A percentile compares a stretch with the other conserved stretches of the same genome.
These are phyloP conservation scores for Clytia hemisphaerica DNA, from an alignment of 30 jellyfish, hydroid and myxozoan species.

Conservation along the genomic window DNA sequence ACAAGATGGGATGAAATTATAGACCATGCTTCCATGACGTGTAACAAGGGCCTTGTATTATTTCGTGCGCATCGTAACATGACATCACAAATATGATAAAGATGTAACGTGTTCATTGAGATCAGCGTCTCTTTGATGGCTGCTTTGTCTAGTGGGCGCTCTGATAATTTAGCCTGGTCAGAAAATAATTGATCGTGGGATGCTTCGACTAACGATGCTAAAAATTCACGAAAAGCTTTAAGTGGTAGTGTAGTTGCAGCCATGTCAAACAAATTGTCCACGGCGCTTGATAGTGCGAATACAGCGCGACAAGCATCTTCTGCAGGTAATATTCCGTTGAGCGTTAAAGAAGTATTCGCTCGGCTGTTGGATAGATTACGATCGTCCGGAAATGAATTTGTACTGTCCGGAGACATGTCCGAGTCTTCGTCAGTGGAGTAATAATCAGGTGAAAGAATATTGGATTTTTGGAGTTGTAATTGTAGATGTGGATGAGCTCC, in stretches of 20 bases:
- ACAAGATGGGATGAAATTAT: slow-evolving; percentile 71
- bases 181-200: slow-evolving; percentile 80
- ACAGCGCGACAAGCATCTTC: slow-evolving; percentile 98
- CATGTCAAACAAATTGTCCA: slow-evolving; percentile 83
- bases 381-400: slow-evolving; percentile 47
- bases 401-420: slow-evolving; percentile 11
- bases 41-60: slow-evolving; percentile 63
- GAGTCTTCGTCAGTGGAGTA: slow-evolving; percentile 46
- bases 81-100: slow-evolving; percentile 95
- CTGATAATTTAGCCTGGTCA: neutral
- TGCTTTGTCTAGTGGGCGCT: slow-evolving; percentile 3
- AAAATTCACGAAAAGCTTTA: slow-evolving; percentile 55
- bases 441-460: slow-evolving; percentile 56
- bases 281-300: slow-evolving; percentile 93
- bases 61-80: slow-evolving; percentile 90
- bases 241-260: slow-evolving; percentile 88
- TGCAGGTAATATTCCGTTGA: slow-evolving; percentile 77
- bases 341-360: slow-evolving; percentile 38
- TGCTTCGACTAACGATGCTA: slow-evolving; percentile 59
- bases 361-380: slow-evolving; percentile 22
- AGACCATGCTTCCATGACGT: slow-evolving; percentile 85
- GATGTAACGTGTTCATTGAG: slow-evolving; percentile 68
- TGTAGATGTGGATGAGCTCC: slow-evolving; percentile 19
- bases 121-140: slow-evolving; percentile 11
- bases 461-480: slow-evolving; percentile 50